A percentile compares a stretch with the other conserved stretches of the same genome.
phyloP scores from a whole-genome alignment of 2,888 invertebrate genomes.

The Volucella bombylans region DNA sequence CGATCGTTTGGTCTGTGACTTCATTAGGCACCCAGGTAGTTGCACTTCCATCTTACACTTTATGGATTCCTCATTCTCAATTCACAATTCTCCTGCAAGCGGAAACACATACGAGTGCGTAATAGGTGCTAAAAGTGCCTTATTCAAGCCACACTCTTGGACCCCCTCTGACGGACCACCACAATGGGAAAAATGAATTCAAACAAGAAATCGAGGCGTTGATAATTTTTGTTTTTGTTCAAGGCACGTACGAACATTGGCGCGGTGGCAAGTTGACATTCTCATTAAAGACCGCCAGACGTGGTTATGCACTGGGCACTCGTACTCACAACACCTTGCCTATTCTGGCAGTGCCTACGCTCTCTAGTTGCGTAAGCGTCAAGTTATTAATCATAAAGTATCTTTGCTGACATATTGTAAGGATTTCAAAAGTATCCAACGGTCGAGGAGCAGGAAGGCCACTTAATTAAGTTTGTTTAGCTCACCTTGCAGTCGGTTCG shows the following conservation, averaged over 20 bases:
- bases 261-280: conserved; percentile 43
- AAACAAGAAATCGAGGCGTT: conserved; percentile 50
- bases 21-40: conserved; percentile 68
- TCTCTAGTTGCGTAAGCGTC: conserved; percentile 18
- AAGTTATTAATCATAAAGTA: conserved; percentile 73
- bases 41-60: conserved; percentile 73
- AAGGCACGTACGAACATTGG: conserved; percentile 47
- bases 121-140: conserved; percentile 67
- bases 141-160: conserved; percentile 7
- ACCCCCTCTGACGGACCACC: neutral
- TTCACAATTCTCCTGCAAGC: conserved; percentile 22
- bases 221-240: conserved; percentile 68
- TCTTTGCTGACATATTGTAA: conserved; percentile 67
- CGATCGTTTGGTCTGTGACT: conserved; percentile 67
- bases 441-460: conserved; percentile 50
- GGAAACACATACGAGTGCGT: conserved; percentile 50
- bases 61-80: conserved; percentile 52
- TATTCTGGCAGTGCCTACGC: conserved; percentile 32
- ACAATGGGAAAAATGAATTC: conserved; percentile 26
- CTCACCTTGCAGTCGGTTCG: neutral
- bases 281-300: conserved; percentile 59
- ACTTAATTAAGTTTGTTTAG: conserved; percentile 60
- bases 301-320: neutral
- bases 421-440: conserved; percentile 50
- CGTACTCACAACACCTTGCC: conserved; percentile 34